Percentiles rank a stretch among this genome's conserved stretches.
These are phyloP conservation scores for Antheraea pernyi DNA, from an alignment of 1,140 invertebrate genomes.

Conservation along the genomic window DNA sequence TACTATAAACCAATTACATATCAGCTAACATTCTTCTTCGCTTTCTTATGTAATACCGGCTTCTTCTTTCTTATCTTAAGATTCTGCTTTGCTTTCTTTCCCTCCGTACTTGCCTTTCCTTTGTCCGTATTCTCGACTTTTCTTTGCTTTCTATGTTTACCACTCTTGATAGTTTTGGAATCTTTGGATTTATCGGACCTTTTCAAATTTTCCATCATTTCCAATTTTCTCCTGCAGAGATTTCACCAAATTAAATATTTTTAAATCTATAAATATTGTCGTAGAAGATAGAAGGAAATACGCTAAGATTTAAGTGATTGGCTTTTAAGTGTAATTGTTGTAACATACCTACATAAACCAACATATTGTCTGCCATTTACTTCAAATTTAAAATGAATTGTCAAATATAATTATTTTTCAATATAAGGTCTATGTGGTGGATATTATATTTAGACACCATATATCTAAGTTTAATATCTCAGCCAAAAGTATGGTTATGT, in stretches of 20 bases:
- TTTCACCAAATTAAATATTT: too few relatives aligned
- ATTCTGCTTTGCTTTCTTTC: neutral
- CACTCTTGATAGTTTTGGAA: conserved; percentile 34
- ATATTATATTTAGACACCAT: too few relatives aligned
- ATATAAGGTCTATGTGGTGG: too few relatives aligned
- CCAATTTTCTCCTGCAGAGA: conserved; percentile 57
- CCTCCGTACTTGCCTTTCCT: conserved; percentile 9
- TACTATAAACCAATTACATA: neutral
- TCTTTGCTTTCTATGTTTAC: conserved; percentile 51
- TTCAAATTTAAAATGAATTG: too few relatives aligned
- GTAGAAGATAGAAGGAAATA: too few relatives aligned
- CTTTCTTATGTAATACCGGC: conserved; percentile 19
- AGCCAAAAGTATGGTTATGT: too few relatives aligned
- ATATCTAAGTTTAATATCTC: too few relatives aligned
- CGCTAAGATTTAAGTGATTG: too few relatives aligned
- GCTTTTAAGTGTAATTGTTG: too few relatives aligned
- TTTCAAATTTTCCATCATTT: conserved; percentile 30
- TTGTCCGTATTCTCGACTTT: conserved; percentile 28
- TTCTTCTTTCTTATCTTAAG: conserved; percentile 27
- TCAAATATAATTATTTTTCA: too few relatives aligned
- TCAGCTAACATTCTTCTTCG: conserved; percentile 1
- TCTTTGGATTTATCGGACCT: conserved; percentile 28
- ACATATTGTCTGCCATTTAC: too few relatives aligned
- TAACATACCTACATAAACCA: too few relatives aligned
- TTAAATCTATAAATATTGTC: neutral